Evolutionary conservation across 1,140 invertebrate species (phyloP).

Genomic region (Antheraea pernyi): DNA sequence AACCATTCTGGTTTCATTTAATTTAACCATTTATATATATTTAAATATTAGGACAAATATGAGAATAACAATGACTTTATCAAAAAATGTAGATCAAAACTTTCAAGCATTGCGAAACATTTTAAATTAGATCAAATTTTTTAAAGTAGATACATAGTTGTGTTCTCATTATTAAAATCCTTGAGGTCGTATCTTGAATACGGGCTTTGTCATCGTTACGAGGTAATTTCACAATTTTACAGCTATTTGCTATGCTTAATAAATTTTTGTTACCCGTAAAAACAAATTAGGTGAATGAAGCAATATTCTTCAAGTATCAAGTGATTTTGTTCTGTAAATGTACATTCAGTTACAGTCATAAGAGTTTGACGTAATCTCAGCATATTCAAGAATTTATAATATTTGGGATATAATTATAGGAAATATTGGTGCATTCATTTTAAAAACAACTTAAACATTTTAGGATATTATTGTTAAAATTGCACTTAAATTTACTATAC

Average conservation of each 20-base stretch:
- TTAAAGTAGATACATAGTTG: not conserved
- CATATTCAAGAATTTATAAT: not conserved
- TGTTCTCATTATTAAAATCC: constrained; percentile 1
- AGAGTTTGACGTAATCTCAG: not conserved
- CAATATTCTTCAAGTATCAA: not conserved
- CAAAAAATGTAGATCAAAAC: not conserved
- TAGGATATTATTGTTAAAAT: too few species aligned
- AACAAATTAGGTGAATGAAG: constrained; percentile 2
- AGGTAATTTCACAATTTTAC: constrained; percentile 1
- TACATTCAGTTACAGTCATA: not conserved
- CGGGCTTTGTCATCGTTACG: not conserved
- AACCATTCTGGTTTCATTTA: too few species aligned
- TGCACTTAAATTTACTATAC: too few species aligned
- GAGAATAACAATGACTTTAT: not conserved
- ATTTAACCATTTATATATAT: too few species aligned
- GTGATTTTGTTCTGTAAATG: not conserved
- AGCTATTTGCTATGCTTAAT: constrained; percentile 4
- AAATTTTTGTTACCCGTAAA: not conserved
- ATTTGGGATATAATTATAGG: not conserved
- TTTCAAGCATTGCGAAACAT: not conserved
- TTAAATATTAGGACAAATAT: too few species aligned
- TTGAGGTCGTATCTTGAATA: not conserved
- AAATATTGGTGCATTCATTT: not conserved
- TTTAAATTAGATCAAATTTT: not conserved
- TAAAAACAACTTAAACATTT: not conserved